These are phyloP conservation scores for Protodeltote pygarga DNA, from an alignment of 2,888 invertebrate species.

Conservation along the genomic window DNA sequence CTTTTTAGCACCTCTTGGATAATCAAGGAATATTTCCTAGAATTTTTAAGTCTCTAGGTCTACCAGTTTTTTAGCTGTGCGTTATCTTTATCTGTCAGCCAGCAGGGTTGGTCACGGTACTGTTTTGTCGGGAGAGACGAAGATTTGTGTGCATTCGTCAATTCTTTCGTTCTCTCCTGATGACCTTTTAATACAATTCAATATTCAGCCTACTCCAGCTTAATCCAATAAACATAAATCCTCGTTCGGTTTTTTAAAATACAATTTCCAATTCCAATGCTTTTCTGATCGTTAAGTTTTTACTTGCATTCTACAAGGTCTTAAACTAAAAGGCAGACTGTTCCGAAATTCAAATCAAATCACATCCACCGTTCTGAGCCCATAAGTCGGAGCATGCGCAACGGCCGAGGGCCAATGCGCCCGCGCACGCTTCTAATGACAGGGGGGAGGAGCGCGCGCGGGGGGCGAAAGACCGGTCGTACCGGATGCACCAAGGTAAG, in stretches of 20 bases:
- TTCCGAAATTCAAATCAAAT: slow-evolving; percentile 63
- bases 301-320: slow-evolving; percentile 40
- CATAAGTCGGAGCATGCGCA: slow-evolving; percentile 65
- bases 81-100: no score
- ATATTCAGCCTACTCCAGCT: slow-evolving; percentile 17
- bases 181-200: slow-evolving; percentile 13
- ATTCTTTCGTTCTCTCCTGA: background rate
- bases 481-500: slow-evolving; percentile 64
- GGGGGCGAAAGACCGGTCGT: slow-evolving; percentile 75
- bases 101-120: no score
- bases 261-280: slow-evolving; percentile 36
- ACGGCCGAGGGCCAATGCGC: slow-evolving; percentile 82
- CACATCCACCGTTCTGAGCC: slow-evolving; percentile 65
- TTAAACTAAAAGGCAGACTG: slow-evolving; percentile 42
- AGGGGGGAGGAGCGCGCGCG: slow-evolving; percentile 61
- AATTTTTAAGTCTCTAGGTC: no score
- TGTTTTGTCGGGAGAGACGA: no score
- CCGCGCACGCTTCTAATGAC: slow-evolving; percentile 84
- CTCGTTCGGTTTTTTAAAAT: slow-evolving; percentile 18
- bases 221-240: slow-evolving; percentile 33
- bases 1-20: no score
- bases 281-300: slow-evolving; percentile 46
- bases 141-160: no score
- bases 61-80: no score
- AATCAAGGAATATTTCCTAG: no score